Evolutionary conservation across 2,888 invertebrate genomes (phyloP).

Genomic region (Drosophila picticornis): DNA sequence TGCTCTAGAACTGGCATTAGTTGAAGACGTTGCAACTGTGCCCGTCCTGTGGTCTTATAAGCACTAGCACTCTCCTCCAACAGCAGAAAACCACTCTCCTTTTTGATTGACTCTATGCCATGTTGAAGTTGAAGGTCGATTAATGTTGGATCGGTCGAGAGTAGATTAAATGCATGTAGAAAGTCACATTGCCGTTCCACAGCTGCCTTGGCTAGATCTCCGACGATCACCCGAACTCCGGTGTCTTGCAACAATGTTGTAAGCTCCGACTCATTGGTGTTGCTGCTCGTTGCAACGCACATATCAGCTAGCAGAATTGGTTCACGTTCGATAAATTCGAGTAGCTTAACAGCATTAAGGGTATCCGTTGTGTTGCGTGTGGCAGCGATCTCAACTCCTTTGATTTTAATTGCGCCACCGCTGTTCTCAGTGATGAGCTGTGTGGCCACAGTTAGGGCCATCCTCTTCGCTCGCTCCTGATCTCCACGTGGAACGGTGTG

Average conservation of each 20-base stretch:
- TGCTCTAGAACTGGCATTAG: constrained; percentile 88
- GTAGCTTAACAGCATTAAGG: constrained; percentile 87
- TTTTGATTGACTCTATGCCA: constrained; percentile 88
- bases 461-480: constrained; percentile 87
- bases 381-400: constrained; percentile 90
- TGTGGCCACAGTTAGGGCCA: constrained; percentile 89
- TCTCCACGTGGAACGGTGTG: constrained; percentile 86
- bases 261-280: constrained; percentile 86
- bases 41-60: constrained; percentile 84
- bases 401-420: constrained; percentile 88
- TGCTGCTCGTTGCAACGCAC: constrained; percentile 86
- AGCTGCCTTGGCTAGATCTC: constrained; percentile 87
- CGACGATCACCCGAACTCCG: constrained; percentile 88
- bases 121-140: constrained; percentile 87
- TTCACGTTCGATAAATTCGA: constrained; percentile 90
- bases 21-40: constrained; percentile 83
- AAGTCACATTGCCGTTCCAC: constrained; percentile 90
- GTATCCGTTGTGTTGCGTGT: constrained; percentile 86
- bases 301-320: constrained; percentile 90
- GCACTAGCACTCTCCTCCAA: constrained; percentile 88
- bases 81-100: constrained; percentile 90
- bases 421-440: constrained; percentile 93
- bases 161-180: constrained; percentile 88
- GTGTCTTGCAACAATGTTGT: constrained; percentile 86
- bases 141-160: constrained; percentile 84